Evolutionary conservation across 2,797 vertebrate genomes (phyloP), one percentile per base, ranked within the genome.

Genomic region (Anguilla obscura): DNA sequence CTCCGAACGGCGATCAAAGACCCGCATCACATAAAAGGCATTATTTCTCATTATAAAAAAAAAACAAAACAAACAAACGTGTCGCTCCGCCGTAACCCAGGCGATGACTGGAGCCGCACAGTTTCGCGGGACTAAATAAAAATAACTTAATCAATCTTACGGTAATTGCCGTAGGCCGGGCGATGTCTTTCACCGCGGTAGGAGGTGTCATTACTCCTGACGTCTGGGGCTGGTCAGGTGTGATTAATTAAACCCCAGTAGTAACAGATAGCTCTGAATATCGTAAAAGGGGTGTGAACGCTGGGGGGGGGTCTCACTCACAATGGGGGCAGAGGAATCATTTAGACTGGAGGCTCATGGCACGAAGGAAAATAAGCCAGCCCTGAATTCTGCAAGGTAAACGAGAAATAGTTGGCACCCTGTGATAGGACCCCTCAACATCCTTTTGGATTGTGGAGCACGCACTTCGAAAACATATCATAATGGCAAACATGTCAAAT

Each of bases 71-170:
- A 45, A 45, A 4, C 40, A 45, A 45, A 27, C 50, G 50, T 74
- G 82, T 30, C 30, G 45, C 50, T 84, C 80, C 71, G 80, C 82
- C 82, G 18, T 45, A 4, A 36, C 48, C 63, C 63, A 7, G 21
- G 10, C 45, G 24, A 40, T 60, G 24, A 21, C 60, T 50, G 48
- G 54, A 45, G 24, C 14, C 10, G 21, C 40, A 24, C 40, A 27
- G 76, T n/a, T 83, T 69, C 40, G n/a, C 3, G 45, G 24, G 79
- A 50, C 40, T 50, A n/a, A 84, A 56, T 50, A n/a, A 84, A 56
- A 87, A 52, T 87, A 82, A 71, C 87, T 84, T 71, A 71, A 84
- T 87, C 60, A 87, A 84, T 84, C 79, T 56, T 5, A 24, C 27
- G 21, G 80, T 66, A 87, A 84, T 60, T 87, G 80, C 58, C 60